Evolutionary conservation across 2,797 vertebrate genomes (phyloP).

Genomic region (Gobio occitaniae): DNA sequence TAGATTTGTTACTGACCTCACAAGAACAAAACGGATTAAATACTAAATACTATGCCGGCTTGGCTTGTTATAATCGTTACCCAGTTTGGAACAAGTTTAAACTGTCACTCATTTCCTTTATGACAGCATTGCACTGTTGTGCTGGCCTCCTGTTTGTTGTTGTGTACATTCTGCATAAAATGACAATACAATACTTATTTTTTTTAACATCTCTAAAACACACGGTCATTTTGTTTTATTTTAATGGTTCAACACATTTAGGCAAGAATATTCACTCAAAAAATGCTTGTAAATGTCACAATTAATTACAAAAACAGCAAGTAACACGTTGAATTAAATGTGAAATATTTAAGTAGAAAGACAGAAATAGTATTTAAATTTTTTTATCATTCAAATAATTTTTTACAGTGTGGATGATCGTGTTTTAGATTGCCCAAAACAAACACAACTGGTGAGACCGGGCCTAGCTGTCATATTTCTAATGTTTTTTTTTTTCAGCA

Average conservation of each 20-base stretch:
- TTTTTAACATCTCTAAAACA: not conserved
- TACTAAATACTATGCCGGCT: not conserved
- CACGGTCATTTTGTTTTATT: not conserved
- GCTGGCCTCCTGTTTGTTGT: not conserved
- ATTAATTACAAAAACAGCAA: not conserved
- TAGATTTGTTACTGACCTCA: conserved; percentile 21
- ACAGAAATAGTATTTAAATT: not conserved
- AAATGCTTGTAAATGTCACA: not conserved
- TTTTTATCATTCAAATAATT: not conserved
- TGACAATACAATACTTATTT: not conserved
- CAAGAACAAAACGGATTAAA: conserved; percentile 24
- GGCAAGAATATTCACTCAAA: not conserved
- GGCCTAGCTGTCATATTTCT: not conserved
- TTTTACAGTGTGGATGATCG: not conserved
- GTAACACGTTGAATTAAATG: not conserved
- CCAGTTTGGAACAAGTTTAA: not conserved
- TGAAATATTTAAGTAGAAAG: not conserved
- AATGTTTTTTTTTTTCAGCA: not conserved
- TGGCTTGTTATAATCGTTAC: not conserved
- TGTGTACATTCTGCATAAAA: not conserved
- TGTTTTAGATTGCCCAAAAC: not conserved
- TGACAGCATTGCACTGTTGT: not conserved
- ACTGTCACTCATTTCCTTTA: not conserved
- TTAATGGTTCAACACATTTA: not conserved
- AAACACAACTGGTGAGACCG: not conserved